Evolutionary conservation across 1,140 invertebrate species (phyloP), one percentile per base, ranked within the genome.

Genomic region (Mizuhopecten yessoensis): DNA sequence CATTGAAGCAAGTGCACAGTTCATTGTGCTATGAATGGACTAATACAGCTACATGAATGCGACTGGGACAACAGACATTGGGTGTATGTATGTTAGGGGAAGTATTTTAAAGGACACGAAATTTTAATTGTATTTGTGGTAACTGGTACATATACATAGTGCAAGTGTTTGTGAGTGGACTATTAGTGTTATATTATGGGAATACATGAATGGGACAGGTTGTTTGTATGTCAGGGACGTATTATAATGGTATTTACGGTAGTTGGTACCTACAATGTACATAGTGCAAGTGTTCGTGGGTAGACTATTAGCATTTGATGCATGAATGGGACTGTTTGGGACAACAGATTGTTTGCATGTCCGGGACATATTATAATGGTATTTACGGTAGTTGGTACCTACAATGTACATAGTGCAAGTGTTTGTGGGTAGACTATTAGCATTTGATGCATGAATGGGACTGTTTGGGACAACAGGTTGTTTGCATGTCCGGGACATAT

Each of bases 1-100:
- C 57, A 29, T 75, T 29, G 57, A 75, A 75, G 57, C 57, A 75
- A 75, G 57, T 75, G 57, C 57, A 75, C 23, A 75, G 57, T 75
- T 75, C 9, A 75, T n/a, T 29, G 57, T 9, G 57, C n/a, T 29
- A 5, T 75, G 57, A 75, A 75, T 75, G 57, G 57, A 75, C 57
- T 75, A 29, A 75, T 29, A 29, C 2, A n/a, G n/a, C 57, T 17
- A n/a, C n/a, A n/a, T n/a, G n/a, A n/a, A n/a, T n/a, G n/a, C n/a
- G n/a, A n/a, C n/a, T n/a, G n/a, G n/a, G n/a, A n/a, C n/a, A n/a
- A n/a, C n/a, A n/a, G n/a, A n/a, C n/a, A n/a, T n/a, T n/a, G n/a
- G n/a, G n/a, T n/a, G n/a, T n/a, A n/a, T n/a, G n/a, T n/a, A n/a
- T n/a, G n/a, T n/a, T n/a, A n/a, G n/a, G n/a, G n/a, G n/a, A n/a